These are phyloP conservation scores for Tubulanus polymorphus DNA, from an alignment of 2,888 invertebrate species.

Conservation along the genomic window DNA sequence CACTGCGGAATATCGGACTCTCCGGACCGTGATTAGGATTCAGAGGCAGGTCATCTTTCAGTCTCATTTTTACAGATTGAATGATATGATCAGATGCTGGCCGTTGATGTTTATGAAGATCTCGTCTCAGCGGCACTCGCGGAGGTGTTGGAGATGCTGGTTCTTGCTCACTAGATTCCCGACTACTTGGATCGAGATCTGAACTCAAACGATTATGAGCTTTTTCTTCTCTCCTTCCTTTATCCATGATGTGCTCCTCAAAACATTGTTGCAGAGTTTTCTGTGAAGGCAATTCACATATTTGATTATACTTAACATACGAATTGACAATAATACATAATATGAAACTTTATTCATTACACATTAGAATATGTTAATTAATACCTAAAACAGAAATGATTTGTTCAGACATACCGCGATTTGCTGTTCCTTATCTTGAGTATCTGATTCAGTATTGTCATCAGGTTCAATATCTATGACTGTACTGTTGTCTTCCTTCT, in stretches of 20 bases:
- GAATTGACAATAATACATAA: too few relatives aligned
- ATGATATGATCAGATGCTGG: neutral
- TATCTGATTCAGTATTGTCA: too few relatives aligned
- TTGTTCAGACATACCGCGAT: too few relatives aligned
- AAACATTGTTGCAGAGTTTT: slow-evolving; percentile 23
- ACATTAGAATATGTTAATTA: too few relatives aligned
- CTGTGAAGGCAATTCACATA: too few relatives aligned
- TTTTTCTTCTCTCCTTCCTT: neutral
- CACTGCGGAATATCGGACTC: neutral
- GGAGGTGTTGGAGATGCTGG: neutral
- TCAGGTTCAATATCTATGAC: neutral
- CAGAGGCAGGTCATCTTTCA: neutral
- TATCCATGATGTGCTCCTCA: slow-evolving; percentile 16
- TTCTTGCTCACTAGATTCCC: neutral
- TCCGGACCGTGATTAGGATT: neutral
- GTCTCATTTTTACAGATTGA: too few relatives aligned
- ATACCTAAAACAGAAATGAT: too few relatives aligned
- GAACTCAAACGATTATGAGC: too few relatives aligned
- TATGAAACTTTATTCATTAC: too few relatives aligned
- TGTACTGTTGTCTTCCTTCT: neutral
- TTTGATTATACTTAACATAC: too few relatives aligned
- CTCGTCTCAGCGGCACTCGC: too few relatives aligned
- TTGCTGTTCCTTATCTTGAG: too few relatives aligned
- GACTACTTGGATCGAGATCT: neutral
- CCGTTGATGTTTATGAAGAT: neutral